Conservation (phyloP, 2,797 vertebrate genomes). For the Acropternis orthonyx region DNA sequence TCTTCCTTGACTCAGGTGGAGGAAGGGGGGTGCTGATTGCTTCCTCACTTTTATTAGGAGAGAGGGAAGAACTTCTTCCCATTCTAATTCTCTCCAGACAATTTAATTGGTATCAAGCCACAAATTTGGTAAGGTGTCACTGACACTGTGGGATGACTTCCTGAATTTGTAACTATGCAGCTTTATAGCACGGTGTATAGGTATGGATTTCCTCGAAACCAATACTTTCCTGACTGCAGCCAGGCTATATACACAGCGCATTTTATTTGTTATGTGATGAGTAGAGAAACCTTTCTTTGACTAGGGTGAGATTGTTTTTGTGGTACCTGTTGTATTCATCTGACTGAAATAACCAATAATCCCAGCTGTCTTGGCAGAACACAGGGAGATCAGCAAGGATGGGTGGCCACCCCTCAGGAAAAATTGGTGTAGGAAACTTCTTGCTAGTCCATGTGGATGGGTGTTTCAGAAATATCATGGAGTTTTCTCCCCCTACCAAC, state of each 20-base stretch:
- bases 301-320: background rate
- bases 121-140: background rate
- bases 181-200: background rate
- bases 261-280: background rate
- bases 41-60: background rate
- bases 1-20: background rate
- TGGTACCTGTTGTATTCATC: background rate
- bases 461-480: no score
- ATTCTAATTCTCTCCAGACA: background rate
- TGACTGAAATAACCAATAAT: background rate
- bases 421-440: background rate
- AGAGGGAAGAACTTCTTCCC: background rate
- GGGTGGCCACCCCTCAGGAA: no score
- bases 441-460: accelerated
- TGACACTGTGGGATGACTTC: background rate
- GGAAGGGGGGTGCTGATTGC: background rate
- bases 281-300: background rate
- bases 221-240: background rate
- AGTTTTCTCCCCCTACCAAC: no score
- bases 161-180: background rate
- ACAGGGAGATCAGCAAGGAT: background rate
- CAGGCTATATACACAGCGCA: background rate
- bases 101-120: background rate
- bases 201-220: background rate
- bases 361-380: background rate